phyloP scores from a whole-genome alignment of 92 coral and sea anemone genomes.

The Paragorgia papillata region DNA sequence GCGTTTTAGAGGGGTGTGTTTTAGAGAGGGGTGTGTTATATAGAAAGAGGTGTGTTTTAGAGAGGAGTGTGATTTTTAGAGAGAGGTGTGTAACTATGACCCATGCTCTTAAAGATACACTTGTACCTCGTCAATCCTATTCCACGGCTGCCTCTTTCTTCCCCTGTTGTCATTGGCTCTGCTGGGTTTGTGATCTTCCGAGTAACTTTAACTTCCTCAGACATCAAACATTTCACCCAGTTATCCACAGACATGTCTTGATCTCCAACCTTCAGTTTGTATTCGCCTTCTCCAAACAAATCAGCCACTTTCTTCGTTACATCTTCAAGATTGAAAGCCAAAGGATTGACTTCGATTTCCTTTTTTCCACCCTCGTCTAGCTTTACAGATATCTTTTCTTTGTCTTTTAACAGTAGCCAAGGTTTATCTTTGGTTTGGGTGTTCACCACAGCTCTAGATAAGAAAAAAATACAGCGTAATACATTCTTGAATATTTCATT shows the following conservation, averaged over 20 bases:
- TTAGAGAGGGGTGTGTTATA: too few relatives aligned
- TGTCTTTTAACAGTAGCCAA: neutral
- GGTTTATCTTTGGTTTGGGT: neutral
- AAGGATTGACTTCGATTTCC: neutral
- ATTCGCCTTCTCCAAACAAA: neutral
- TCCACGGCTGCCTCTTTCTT: neutral
- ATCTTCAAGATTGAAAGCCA: neutral
- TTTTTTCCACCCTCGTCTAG: neutral
- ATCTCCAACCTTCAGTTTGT: neutral
- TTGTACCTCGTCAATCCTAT: neutral
- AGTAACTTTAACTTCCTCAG: neutral
- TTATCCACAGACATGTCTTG: neutral
- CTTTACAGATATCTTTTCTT: neutral
- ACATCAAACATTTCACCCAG: neutral
- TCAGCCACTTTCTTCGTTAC: neutral
- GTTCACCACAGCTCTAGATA: neutral
- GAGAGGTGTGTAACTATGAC: too few relatives aligned
- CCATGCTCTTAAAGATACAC: too few relatives aligned
- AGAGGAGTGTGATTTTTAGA: too few relatives aligned
- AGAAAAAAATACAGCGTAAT: neutral
- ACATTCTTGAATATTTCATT: too few relatives aligned
- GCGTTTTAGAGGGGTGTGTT: too few relatives aligned
- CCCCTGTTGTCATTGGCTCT: neutral
- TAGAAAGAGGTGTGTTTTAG: too few relatives aligned
- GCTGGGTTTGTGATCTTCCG: neutral